phyloP scores from a whole-genome alignment of 1,140 invertebrate genomes.

The Magallana ariakensis region DNA sequence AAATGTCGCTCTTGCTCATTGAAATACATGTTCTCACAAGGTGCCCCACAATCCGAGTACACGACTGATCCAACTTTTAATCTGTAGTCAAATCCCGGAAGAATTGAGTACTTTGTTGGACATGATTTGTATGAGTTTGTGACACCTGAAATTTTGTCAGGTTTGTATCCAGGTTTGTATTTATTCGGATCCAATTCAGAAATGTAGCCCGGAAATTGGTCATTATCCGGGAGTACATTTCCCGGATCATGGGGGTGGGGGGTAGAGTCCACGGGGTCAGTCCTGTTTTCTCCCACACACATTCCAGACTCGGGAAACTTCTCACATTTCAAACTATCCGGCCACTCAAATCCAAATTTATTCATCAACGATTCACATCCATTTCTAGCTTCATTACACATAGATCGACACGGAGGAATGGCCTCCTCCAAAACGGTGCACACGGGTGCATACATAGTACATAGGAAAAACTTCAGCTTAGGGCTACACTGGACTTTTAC shows the following conservation, averaged over 20 bases:
- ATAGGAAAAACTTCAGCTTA: slow-evolving; percentile 96
- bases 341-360: slow-evolving; percentile 96
- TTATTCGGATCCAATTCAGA: slow-evolving; percentile 1
- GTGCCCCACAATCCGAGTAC: slow-evolving; percentile 90
- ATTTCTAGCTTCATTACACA: slow-evolving; percentile 75
- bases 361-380: slow-evolving; percentile 95
- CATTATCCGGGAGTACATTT: not conserved
- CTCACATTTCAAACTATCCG: slow-evolving; percentile 93
- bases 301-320: slow-evolving; percentile 91
- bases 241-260: slow-evolving; percentile 40
- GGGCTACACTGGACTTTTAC: slow-evolving; percentile 97
- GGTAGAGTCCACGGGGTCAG: slow-evolving; percentile 71
- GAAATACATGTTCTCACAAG: slow-evolving; percentile 95
- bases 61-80: slow-evolving; percentile 81
- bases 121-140: slow-evolving; percentile 79
- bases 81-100: slow-evolving; percentile 86
- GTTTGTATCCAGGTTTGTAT: slow-evolving; percentile 31
- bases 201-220: slow-evolving; percentile 5
- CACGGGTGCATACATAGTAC: slow-evolving; percentile 96
- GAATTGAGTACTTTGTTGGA: slow-evolving; percentile 80
- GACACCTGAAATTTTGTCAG: not conserved
- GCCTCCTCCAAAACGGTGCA: slow-evolving; percentile 91
- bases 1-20: slow-evolving; percentile 87
- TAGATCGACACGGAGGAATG: slow-evolving; percentile 93
- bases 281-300: slow-evolving; percentile 93